phyloP scores from a whole-genome alignment of 2,113 vertebrate species.

The Megaceryle maxima region DNA sequence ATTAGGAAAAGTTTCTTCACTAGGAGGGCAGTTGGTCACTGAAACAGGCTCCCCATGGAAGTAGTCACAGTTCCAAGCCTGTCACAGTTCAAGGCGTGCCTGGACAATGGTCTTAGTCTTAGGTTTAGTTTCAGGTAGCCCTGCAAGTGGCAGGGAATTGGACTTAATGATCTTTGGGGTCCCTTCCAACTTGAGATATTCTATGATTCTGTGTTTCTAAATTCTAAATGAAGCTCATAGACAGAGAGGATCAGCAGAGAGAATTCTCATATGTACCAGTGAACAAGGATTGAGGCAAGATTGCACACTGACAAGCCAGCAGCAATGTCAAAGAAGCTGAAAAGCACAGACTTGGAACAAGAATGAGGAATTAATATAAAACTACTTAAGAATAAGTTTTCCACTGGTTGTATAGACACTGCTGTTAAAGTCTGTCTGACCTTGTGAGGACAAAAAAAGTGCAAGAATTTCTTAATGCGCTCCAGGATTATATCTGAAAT shows the following conservation, averaged over 20 bases:
- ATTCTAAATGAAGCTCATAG: not conserved
- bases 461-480: not conserved
- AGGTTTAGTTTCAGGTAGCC: not conserved
- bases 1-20: not conserved
- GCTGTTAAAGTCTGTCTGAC: not conserved
- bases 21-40: not conserved
- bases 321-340: not conserved
- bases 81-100: not conserved
- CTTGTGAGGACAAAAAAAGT: not conserved
- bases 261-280: not conserved
- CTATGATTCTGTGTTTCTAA: not conserved
- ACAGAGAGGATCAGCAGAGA: not conserved
- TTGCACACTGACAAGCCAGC: not conserved
- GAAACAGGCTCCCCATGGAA: not conserved
- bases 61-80: not conserved
- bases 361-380: not conserved
- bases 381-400: not conserved
- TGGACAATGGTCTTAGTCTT: accelerated
- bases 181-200: not conserved
- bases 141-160: not conserved
- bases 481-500: not conserved
- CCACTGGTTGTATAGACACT: not conserved
- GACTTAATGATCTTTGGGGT: not conserved
- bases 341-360: not conserved
- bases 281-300: not conserved